Conservation (phyloP, 2,888 invertebrate genomes). For the Standfussiana lucernea region DNA sequence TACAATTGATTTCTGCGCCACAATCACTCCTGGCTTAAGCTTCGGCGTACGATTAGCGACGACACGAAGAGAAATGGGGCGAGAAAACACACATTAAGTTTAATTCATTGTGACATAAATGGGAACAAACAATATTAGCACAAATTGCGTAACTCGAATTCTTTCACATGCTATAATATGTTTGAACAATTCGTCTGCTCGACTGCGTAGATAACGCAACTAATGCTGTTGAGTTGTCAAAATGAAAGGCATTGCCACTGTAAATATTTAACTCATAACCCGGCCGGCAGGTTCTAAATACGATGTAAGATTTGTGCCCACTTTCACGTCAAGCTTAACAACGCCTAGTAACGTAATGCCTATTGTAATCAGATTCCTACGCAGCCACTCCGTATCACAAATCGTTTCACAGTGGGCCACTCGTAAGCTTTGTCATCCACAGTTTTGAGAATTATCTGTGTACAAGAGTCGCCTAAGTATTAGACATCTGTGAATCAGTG, state of each 20-base stretch:
- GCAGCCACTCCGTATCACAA: background rate
- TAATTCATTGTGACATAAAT: background rate
- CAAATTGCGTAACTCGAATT: background rate
- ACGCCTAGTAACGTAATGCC: background rate
- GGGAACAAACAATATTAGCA: background rate
- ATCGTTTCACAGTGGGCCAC: background rate
- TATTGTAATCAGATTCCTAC: background rate
- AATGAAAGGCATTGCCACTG: background rate
- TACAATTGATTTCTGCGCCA: constrained; percentile 34
- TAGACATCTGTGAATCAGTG: background rate
- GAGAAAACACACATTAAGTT: background rate
- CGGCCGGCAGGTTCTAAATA: background rate
- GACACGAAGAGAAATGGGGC: constrained; percentile 12
- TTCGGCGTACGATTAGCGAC: constrained; percentile 11
- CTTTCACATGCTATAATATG: background rate
- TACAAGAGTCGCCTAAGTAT: background rate
- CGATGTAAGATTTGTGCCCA: background rate
- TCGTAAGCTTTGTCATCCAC: background rate
- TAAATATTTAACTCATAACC: background rate
- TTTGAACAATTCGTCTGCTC: background rate
- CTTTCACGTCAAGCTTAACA: background rate
- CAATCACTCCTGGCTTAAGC: constrained; percentile 22
- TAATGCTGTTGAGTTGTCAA: background rate
- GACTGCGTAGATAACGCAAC: background rate
- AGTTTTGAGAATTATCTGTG: background rate